Conservation (phyloP, 2,888 invertebrate genomes). For the Suillia variegata region DNA sequence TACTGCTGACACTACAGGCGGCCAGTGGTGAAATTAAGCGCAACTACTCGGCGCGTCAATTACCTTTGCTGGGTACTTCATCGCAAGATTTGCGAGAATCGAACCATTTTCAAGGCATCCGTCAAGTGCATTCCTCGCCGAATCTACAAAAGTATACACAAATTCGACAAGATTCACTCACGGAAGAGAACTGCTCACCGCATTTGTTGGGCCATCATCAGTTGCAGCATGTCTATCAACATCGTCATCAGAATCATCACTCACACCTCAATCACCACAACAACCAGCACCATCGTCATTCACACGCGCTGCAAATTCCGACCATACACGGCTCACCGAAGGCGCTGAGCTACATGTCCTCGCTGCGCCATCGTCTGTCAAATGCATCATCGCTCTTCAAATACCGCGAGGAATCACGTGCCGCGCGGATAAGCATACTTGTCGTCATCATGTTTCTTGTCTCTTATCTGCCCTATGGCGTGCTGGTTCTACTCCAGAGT, state of each 20-base stretch:
- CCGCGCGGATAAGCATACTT: slow-evolving; percentile 79
- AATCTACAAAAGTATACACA: slow-evolving; percentile 57
- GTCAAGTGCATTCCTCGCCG: slow-evolving; percentile 60
- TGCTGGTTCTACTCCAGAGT: slow-evolving; percentile 57
- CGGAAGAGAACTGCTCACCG: slow-evolving; percentile 44
- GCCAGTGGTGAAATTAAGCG: slow-evolving; percentile 60
- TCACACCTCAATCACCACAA: slow-evolving; percentile 17
- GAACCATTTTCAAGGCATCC: slow-evolving; percentile 46
- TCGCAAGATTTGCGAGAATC: slow-evolving; percentile 54
- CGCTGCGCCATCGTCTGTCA: slow-evolving; percentile 78
- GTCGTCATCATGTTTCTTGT: slow-evolving; percentile 62
- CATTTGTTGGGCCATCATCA: slow-evolving; percentile 42
- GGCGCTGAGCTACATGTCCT: slow-evolving; percentile 67
- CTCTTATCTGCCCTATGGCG: slow-evolving; percentile 60
- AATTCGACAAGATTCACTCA: slow-evolving; percentile 38
- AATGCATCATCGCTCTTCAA: slow-evolving; percentile 83
- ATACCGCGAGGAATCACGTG: slow-evolving; percentile 86
- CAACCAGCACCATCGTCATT: slow-evolving; percentile 26
- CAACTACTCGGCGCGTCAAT: slow-evolving; percentile 58
- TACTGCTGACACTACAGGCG: slow-evolving; percentile 56
- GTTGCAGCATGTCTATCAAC: slow-evolving; percentile 28
- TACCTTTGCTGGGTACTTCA: slow-evolving; percentile 54
- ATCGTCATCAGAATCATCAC: slow-evolving; percentile 32
- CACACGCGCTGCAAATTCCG: slow-evolving; percentile 54
- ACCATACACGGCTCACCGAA: slow-evolving; percentile 59